Evolutionary conservation across 2,797 vertebrate genomes (phyloP).

Genomic region (Molossus alvarezi): DNA sequence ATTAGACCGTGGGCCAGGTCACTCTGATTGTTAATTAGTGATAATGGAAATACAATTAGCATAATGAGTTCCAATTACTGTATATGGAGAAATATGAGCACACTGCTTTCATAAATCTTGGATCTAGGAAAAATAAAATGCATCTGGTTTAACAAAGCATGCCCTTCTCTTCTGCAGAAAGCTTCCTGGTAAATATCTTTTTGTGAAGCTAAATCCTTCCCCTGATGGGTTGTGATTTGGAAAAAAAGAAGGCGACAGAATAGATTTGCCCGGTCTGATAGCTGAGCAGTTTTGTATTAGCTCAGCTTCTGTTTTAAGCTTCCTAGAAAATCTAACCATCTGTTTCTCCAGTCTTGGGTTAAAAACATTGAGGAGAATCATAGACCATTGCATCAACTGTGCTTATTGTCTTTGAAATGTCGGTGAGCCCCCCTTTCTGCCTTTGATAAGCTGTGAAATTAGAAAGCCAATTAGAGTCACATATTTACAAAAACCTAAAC

Average conservation of each 20-base stretch:
- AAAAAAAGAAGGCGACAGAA: conserved; percentile 75
- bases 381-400: conserved; percentile 88
- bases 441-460: conserved; percentile 87
- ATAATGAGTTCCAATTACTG: conserved; percentile 95
- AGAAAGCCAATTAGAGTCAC: conserved; percentile 87
- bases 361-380: conserved; percentile 89
- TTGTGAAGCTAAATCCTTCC: conserved; percentile 88
- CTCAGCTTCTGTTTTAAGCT: conserved; percentile 92
- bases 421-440: conserved; percentile 53
- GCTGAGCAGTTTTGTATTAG: conserved; percentile 90
- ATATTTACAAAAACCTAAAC: conserved; percentile 85
- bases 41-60: conserved; percentile 93
- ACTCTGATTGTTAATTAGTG: conserved; percentile 96
- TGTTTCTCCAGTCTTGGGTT: conserved; percentile 90
- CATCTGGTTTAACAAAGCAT: conserved; percentile 92
- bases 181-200: conserved; percentile 89
- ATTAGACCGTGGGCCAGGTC: conserved; percentile 94
- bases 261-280: conserved; percentile 90
- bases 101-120: conserved; percentile 92
- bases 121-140: conserved; percentile 91
- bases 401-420: conserved; percentile 89
- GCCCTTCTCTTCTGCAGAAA: conserved; percentile 89
- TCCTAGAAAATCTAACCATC: conserved; percentile 92
- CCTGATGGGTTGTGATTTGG: conserved; percentile 88
- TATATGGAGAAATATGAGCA: conserved; percentile 94